Conservation (phyloP, 2,797 vertebrate genomes). For the Trachurus trachurus region DNA sequence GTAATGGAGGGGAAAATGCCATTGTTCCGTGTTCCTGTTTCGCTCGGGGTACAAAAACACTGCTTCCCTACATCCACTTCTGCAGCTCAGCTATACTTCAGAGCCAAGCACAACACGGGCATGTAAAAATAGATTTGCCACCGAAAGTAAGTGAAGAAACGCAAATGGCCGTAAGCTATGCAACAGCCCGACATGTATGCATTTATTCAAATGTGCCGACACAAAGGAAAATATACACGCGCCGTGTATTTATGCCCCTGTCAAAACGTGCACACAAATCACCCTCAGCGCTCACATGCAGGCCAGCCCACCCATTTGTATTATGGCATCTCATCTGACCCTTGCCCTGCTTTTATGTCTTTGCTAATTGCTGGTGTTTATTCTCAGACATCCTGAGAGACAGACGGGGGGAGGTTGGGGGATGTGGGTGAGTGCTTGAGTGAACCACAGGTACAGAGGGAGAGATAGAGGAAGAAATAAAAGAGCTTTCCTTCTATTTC, state of each 20-base stretch:
- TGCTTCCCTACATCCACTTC: slow-evolving; percentile 58
- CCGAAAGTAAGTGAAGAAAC: slow-evolving; percentile 62
- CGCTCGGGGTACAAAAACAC: slow-evolving; percentile 66
- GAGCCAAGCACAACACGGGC: slow-evolving; percentile 67
- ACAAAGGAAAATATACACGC: slow-evolving; percentile 49
- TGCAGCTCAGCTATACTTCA: slow-evolving; percentile 64
- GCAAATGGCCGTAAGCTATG: slow-evolving; percentile 65
- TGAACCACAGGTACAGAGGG: slow-evolving; percentile 57
- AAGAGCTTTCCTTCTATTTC: slow-evolving; percentile 53
- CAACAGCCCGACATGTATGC: slow-evolving; percentile 43
- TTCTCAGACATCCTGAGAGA: slow-evolving; percentile 72
- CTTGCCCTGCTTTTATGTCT: slow-evolving; percentile 65
- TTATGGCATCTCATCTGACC: slow-evolving; percentile 81
- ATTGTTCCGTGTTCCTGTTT: slow-evolving; percentile 84
- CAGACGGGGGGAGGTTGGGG: slow-evolving; percentile 13
- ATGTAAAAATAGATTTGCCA: slow-evolving; percentile 77
- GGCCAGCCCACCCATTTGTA: slow-evolving; percentile 69
- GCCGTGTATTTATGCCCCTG: slow-evolving; percentile 52
- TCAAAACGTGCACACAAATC: slow-evolving; percentile 55
- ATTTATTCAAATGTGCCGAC: slow-evolving; percentile 58
- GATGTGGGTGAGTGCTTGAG: slow-evolving; percentile 21
- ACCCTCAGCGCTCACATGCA: slow-evolving; percentile 38
- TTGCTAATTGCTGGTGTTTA: slow-evolving; percentile 78
- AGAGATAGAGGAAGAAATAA: background rate
- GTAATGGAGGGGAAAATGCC: slow-evolving; percentile 80